phyloP scores from a whole-genome alignment of 2,797 vertebrate genomes.

The Taenioides sp. region DNA sequence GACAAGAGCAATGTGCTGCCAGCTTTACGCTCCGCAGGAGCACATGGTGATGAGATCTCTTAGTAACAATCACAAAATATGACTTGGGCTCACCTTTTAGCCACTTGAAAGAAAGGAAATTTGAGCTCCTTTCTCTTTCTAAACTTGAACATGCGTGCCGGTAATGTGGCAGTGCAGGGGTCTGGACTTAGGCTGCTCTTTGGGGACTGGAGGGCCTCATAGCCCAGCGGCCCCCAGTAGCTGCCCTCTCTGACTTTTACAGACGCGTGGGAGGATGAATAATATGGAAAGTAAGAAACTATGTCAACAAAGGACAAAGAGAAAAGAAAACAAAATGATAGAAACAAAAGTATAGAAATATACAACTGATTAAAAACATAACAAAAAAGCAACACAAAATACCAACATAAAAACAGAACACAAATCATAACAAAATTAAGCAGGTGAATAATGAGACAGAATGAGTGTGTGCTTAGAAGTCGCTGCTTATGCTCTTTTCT shows the following conservation, averaged over 20 bases:
- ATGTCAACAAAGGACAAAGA: slow-evolving; percentile 75
- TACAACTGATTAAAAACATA: slow-evolving; percentile 40
- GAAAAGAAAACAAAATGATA: slow-evolving; percentile 66
- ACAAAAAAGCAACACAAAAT: slow-evolving; percentile 25
- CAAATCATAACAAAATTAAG: slow-evolving; percentile 38
- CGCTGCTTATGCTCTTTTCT: slow-evolving; percentile 3
- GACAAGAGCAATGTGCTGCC: slow-evolving; percentile 15
- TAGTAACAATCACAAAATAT: slow-evolving; percentile 39
- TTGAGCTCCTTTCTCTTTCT: slow-evolving; percentile 96
- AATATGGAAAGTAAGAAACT: slow-evolving; percentile 79
- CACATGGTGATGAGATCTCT: slow-evolving; percentile 18
- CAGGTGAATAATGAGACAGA: slow-evolving; percentile 30
- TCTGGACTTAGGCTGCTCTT: slow-evolving; percentile 82
- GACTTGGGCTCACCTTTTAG: slow-evolving; percentile 87
- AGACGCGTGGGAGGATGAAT: slow-evolving; percentile 83
- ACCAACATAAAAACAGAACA: slow-evolving; percentile 41
- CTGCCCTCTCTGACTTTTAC: slow-evolving; percentile 94
- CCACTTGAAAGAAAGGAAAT: slow-evolving; percentile 83
- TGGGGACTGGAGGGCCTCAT: slow-evolving; percentile 66
- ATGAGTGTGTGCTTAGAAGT: slow-evolving; percentile 5
- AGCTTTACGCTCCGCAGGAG: slow-evolving; percentile 27
- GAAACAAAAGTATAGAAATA: slow-evolving; percentile 69
- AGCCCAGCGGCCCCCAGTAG: slow-evolving; percentile 87
- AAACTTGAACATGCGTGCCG: slow-evolving; percentile 92
- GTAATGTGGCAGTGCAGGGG: slow-evolving; percentile 83